phyloP scores from a whole-genome alignment of 2,888 invertebrate species.

The Tethea ocularis region DNA sequence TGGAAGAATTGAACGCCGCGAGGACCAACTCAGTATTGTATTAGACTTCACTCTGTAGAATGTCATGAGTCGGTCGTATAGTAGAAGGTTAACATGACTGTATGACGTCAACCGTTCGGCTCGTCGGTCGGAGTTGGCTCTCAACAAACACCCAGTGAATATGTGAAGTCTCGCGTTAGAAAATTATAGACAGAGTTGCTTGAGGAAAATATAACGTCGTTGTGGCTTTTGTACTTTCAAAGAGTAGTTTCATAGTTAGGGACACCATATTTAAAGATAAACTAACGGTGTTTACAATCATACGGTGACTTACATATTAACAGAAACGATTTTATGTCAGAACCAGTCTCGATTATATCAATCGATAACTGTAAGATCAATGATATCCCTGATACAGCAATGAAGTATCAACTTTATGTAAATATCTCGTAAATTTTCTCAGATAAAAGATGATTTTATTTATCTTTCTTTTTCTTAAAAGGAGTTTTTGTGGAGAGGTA shows the following conservation, averaged over 20 bases:
- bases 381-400: not conserved
- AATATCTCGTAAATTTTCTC: not conserved
- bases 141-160: slow-evolving; percentile 72
- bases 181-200: slow-evolving; percentile 58
- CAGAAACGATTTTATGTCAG: not conserved
- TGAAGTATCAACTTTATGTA: not conserved
- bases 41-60: slow-evolving; percentile 27
- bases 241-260: not conserved
- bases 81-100: slow-evolving; percentile 71
- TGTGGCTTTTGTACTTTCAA: not conserved
- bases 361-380: not conserved
- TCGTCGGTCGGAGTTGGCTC: slow-evolving; percentile 79
- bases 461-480: no score
- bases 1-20: slow-evolving; percentile 20
- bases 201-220: not conserved
- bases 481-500: no score
- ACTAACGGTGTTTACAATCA: no score
- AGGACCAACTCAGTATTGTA: slow-evolving; percentile 56
- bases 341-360: not conserved
- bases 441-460: not conserved
- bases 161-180: slow-evolving; percentile 70
- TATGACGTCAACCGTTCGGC: slow-evolving; percentile 82
- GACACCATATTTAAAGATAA: not conserved
- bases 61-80: slow-evolving; percentile 45
- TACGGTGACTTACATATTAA: not conserved